Conservation (phyloP, 2,797 vertebrate species). For the Microctenopoma stevenorrisi region DNA sequence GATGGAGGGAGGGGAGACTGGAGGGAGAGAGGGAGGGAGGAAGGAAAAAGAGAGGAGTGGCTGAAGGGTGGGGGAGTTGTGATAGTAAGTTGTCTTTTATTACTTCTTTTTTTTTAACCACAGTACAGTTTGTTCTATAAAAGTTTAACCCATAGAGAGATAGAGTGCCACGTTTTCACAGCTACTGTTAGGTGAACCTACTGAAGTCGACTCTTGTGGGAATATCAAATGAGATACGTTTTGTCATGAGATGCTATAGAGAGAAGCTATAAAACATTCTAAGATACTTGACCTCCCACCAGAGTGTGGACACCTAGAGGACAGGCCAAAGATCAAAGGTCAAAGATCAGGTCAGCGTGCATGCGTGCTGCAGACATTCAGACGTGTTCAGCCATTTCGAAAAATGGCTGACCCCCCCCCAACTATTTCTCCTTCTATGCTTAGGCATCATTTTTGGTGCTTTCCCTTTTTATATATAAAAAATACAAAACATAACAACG, state of each 20-base stretch:
- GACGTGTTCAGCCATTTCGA: conserved; percentile 73
- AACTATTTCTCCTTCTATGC: conserved; percentile 66
- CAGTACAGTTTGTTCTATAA: conserved; percentile 84
- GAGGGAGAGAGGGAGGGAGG: conserved; percentile 42
- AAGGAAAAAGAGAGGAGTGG: conserved; percentile 46
- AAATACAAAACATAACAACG: conserved; percentile 92
- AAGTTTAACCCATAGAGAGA: conserved; percentile 82
- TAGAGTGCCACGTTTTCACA: conserved; percentile 83
- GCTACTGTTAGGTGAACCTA: conserved; percentile 83
- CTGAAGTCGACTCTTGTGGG: conserved; percentile 76
- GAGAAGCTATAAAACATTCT: conserved; percentile 84
- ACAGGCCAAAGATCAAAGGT: conserved; percentile 68
- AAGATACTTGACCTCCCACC: conserved; percentile 73
- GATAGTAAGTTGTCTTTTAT: conserved; percentile 75
- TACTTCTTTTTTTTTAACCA: conserved; percentile 71
- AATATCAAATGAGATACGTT: conserved; percentile 79
- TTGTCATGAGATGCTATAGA: conserved; percentile 81
- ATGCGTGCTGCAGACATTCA: conserved; percentile 85
- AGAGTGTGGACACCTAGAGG: conserved; percentile 65
- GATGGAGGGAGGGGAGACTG: conserved; percentile 62
- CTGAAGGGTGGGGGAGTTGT: conserved; percentile 54
- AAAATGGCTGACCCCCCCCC: conserved; percentile 65
- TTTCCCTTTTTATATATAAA: conserved; percentile 91
- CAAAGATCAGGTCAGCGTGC: conserved; percentile 82
- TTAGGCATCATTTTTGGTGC: conserved; percentile 85